phyloP scores from a whole-genome alignment of 2,113 vertebrate genomes.

The Myotis yumanensis region DNA sequence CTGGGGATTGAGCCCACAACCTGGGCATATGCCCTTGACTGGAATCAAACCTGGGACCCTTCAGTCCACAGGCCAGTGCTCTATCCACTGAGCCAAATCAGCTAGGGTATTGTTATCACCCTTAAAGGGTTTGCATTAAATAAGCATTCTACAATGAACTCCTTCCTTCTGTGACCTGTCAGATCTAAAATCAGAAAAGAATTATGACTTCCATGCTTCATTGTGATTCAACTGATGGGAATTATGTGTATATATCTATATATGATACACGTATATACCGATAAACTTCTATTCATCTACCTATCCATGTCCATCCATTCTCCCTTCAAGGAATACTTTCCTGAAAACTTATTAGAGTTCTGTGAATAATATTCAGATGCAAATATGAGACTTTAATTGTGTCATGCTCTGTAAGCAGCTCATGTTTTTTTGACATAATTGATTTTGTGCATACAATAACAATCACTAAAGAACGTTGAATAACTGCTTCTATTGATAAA shows the following conservation, averaged over 20 bases:
- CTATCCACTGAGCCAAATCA: no score
- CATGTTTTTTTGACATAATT: slow-evolving; percentile 58
- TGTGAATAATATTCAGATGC: slow-evolving; percentile 43
- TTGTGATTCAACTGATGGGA: not conserved
- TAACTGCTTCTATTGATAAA: not conserved
- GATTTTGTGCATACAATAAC: slow-evolving; percentile 18
- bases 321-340: not conserved
- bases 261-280: not conserved
- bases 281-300: not conserved
- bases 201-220: not conserved
- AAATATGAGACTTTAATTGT: slow-evolving; percentile 53
- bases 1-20: no score
- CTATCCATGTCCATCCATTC: not conserved
- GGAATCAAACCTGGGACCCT: no score
- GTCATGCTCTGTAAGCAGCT: slow-evolving; percentile 58
- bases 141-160: not conserved
- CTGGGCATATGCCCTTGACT: no score
- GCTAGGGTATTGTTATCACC: not conserved
- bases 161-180: not conserved
- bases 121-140: not conserved
- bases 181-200: not conserved
- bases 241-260: not conserved
- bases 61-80: no score
- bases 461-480: slow-evolving; percentile 31
- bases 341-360: slow-evolving; percentile 32